Conservation (phyloP, 2,888 invertebrate species). For the Caenorhabditis sp. region DNA sequence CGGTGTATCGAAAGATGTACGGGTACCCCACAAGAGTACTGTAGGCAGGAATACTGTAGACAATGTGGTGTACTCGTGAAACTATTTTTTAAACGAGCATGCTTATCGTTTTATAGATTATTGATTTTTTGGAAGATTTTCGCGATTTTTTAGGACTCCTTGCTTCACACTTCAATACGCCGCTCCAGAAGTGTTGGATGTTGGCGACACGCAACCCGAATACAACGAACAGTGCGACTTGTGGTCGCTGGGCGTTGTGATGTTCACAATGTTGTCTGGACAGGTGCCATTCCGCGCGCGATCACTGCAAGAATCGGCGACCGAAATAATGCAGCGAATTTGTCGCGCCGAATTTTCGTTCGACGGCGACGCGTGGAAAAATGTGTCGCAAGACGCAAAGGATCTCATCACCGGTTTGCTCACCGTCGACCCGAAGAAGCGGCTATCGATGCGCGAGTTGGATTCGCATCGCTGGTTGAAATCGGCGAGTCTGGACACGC, state of each 20-base stretch:
- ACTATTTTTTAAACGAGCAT: neutral
- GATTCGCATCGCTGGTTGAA: constrained; percentile 78
- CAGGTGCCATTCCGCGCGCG: constrained; percentile 82
- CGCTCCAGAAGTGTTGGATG: constrained; percentile 88
- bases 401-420: constrained; percentile 78
- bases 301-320: constrained; percentile 80
- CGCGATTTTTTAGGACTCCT: constrained; percentile 81
- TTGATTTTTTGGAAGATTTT: too few species aligned
- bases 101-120: neutral
- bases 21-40: constrained; percentile 4
- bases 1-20: constrained; percentile 55
- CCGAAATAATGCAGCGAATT: constrained; percentile 81
- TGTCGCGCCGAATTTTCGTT: constrained; percentile 83
- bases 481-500: constrained; percentile 68
- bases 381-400: constrained; percentile 81
- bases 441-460: constrained; percentile 79
- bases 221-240: constrained; percentile 93
- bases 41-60: neutral
- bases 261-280: constrained; percentile 87
- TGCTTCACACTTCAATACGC: constrained; percentile 94
- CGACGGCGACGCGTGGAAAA: constrained; percentile 79
- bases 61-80: neutral
- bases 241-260: constrained; percentile 92
- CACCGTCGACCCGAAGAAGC: constrained; percentile 80
- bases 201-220: constrained; percentile 74